Base-by-base conservation (phyloP, 2,888 invertebrate genomes). In the Idaea dimidiata region DNA sequence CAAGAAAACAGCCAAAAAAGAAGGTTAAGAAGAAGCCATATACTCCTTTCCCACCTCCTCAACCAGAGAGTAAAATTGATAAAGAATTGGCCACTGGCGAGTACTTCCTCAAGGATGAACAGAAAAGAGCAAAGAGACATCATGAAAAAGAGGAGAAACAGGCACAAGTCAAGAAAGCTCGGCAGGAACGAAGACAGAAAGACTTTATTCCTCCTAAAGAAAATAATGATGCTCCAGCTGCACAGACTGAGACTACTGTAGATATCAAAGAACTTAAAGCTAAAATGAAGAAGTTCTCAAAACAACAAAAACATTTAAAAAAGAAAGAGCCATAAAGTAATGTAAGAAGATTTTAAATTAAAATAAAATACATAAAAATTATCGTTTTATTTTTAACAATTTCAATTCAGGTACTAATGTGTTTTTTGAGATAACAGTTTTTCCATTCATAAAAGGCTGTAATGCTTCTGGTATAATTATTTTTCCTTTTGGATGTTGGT, bases 41-140 rank as follows among this genome's bases (percentile, higher is more conserved):
- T 83, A 99, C 99, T 67, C 99, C 99, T 18, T 99, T 99, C 94
- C 99, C 99, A 63, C 99, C 99, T 2, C 94, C 97, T 4, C 99
- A 97, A 82, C 94, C 94, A 16, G 97, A 98, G 81, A 98, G 98
- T 87, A 99, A 99, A 91, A 89, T 98, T 79, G 99, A 99, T 85
- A 96, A 96, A 81, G 95, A 98, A 86, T 89, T 99, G 80, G 98
- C 97, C n/a, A 94, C 96, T 57, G 99, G 99, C 62, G 99, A 99
- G 93, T 99, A 97, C 88, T 99, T 99, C 94, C 94, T 99, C 60
- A 97, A 96, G 75, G 96, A 97, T 80, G 96, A 96, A 70, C 96
- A 97, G 74, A 96, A 95, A 82, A 94, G 93, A 70, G 94, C 94
- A 0, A 96, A 95, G 77, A 94, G 93, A 68, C 94, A 94, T 64